Evolutionary conservation across 1,140 invertebrate genomes (phyloP).

Genomic region (Lordiphosa stackelbergi): DNA sequence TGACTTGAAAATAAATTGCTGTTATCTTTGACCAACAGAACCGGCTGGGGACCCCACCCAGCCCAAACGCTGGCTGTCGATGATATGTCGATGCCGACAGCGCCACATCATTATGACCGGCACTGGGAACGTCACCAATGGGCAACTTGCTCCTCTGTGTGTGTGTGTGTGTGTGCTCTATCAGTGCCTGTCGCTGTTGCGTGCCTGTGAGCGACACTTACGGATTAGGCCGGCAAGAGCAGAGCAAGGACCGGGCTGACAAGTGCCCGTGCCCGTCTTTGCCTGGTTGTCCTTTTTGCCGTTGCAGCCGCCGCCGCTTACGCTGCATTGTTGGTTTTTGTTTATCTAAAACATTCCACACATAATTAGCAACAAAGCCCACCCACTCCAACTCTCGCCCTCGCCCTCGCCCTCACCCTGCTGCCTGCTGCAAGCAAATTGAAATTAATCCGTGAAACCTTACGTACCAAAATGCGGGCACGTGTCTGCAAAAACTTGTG

Average conservation of each 20-base stretch:
- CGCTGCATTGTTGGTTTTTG: conserved; percentile 55
- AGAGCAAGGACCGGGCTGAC: conserved; percentile 35
- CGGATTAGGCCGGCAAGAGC: conserved; percentile 65
- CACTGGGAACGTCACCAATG: background rate
- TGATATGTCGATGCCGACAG: conserved; percentile 68
- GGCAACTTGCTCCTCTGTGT: conserved; percentile 7
- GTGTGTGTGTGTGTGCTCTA: conserved; percentile 66
- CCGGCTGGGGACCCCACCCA: conserved; percentile 53
- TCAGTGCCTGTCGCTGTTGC: conserved; percentile 61
- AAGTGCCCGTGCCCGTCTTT: conserved; percentile 50
- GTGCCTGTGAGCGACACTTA: conserved; percentile 74
- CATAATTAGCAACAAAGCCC: conserved; percentile 70
- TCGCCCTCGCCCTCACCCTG: background rate
- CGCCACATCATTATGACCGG: conserved; percentile 62
- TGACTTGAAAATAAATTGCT: conserved; percentile 77
- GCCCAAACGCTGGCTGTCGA: conserved; percentile 50
- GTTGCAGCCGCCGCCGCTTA: conserved; percentile 28
- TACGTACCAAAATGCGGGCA: conserved; percentile 70
- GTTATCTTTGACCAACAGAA: conserved; percentile 77
- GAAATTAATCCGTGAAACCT: conserved; percentile 75
- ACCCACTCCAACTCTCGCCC: conserved; percentile 6
- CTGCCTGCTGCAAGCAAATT: conserved; percentile 56
- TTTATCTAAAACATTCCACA: conserved; percentile 74
- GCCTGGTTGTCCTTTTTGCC: conserved; percentile 58
- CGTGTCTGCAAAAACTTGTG: conserved; percentile 50